Percentiles rank a stretch among this genome's conserved stretches.
phyloP scores from a whole-genome alignment of 2,888 invertebrate genomes.

The Drosophila flavopinicola region DNA sequence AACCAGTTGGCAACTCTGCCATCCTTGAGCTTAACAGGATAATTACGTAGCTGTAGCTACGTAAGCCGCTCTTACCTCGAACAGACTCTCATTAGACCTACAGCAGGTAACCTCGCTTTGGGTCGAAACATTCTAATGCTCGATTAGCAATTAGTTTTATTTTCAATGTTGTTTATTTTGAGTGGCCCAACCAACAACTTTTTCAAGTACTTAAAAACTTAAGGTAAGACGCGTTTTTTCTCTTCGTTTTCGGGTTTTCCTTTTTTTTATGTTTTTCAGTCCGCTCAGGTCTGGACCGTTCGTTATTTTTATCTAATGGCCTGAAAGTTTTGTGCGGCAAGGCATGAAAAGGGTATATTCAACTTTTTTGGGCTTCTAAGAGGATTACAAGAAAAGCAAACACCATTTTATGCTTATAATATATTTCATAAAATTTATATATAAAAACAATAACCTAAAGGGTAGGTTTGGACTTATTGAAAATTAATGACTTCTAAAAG shows the following conservation, averaged over 20 bases:
- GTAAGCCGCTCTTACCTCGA: conserved; percentile 50
- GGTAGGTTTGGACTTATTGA: conserved; percentile 13
- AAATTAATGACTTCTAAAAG: conserved; percentile 33
- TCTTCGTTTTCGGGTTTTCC: conserved; percentile 13
- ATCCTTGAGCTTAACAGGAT: conserved; percentile 57
- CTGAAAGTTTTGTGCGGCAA: conserved; percentile 50
- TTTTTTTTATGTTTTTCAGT: conserved; percentile 5
- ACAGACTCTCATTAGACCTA: conserved; percentile 16
- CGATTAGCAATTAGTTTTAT: conserved; percentile 74
- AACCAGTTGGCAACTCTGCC: conserved; percentile 63
- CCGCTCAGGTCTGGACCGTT: conserved; percentile 26
- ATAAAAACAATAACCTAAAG: not conserved
- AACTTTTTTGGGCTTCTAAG: conserved; percentile 37
- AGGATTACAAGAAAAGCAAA: conserved; percentile 33
- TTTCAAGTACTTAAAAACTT: conserved; percentile 73
- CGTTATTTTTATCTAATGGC: conserved; percentile 60
- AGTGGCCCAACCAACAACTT: conserved; percentile 46
- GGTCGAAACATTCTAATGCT: conserved; percentile 35
- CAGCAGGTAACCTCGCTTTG: conserved; percentile 3
- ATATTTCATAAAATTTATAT: conserved; percentile 11
- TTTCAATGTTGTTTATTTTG: conserved; percentile 50
- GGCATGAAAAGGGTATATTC: conserved; percentile 49
- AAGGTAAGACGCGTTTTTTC: conserved; percentile 53
- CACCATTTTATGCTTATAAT: conserved; percentile 29
- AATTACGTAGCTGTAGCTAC: conserved; percentile 64